A percentile compares a stretch with the other conserved stretches of the same genome.
Conservation (phyloP, 1,140 invertebrate genomes). For the Psix sp. region DNA sequence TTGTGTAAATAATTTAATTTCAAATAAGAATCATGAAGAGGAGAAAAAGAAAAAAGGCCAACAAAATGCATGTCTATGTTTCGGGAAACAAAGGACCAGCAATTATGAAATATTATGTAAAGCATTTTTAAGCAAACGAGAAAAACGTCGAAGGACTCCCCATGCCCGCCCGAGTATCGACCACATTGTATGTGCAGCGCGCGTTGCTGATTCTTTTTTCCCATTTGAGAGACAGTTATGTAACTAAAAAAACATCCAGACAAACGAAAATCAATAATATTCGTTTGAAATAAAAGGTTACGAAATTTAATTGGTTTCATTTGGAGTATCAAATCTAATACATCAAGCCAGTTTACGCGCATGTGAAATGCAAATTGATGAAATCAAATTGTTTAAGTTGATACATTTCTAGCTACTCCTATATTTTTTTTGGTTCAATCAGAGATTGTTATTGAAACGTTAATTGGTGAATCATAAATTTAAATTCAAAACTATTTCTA, state of each 20-base stretch:
- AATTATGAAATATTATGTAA: conserved; percentile 19
- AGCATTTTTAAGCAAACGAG: conserved; percentile 21
- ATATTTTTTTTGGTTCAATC: too few relatives aligned
- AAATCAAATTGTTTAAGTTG: too few relatives aligned
- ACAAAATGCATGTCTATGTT: too few relatives aligned
- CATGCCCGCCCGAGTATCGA: conserved; percentile 20
- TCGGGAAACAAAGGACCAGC: background rate
- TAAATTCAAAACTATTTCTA: too few relatives aligned
- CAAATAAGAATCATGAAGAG: too few relatives aligned
- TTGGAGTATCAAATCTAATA: conserved; percentile 18
- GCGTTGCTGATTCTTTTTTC: conserved; percentile 35
- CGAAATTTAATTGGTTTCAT: conserved; percentile 27
- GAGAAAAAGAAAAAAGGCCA: too few relatives aligned
- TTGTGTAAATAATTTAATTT: too few relatives aligned
- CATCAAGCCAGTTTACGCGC: background rate
- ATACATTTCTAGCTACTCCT: too few relatives aligned
- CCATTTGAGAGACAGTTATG: conserved; percentile 22
- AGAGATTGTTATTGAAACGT: too few relatives aligned
- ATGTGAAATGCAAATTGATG: conserved; percentile 5
- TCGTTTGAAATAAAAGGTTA: conserved; percentile 10
- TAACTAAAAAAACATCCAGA: conserved; percentile 19
- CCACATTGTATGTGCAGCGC: conserved; percentile 14
- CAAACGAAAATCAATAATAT: conserved; percentile 29
- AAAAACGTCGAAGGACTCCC: conserved; percentile 9
- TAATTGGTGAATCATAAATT: too few relatives aligned